These are phyloP conservation scores for Argopecten irradians DNA, from an alignment of 1,140 invertebrate genomes.

Conservation along the genomic window DNA sequence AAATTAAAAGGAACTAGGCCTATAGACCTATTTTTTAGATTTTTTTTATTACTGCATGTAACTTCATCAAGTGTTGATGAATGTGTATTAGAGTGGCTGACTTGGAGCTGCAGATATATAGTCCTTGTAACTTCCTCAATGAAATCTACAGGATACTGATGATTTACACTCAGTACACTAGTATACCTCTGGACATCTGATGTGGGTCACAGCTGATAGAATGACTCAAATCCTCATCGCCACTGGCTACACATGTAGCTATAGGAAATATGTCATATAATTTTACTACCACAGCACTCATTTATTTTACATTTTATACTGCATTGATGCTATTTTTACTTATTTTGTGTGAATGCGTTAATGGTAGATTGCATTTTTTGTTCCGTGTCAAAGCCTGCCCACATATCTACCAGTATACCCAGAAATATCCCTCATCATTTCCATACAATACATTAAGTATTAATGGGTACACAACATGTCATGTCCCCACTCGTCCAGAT, in stretches of 20 bases:
- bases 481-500: no score
- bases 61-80: background rate
- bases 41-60: no score
- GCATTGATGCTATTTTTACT: background rate
- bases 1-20: no score
- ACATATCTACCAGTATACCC: no score
- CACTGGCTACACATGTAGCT: background rate
- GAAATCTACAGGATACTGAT: background rate
- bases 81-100: background rate
- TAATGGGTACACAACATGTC: no score
- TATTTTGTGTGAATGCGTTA: no score
- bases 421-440: no score
- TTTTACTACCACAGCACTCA: background rate
- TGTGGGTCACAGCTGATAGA: slow-evolving; percentile 13
- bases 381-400: no score
- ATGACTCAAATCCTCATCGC: background rate
- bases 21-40: no score
- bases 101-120: background rate
- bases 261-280: background rate
- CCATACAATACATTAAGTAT: no score
- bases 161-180: background rate
- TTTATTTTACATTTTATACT: no score
- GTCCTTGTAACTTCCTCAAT: background rate
- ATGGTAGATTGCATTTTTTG: no score
- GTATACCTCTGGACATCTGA: background rate